These are phyloP conservation scores for Megaustenia siamemsis DNA, from an alignment of 2,888 invertebrate genomes.

Conservation along the genomic window DNA sequence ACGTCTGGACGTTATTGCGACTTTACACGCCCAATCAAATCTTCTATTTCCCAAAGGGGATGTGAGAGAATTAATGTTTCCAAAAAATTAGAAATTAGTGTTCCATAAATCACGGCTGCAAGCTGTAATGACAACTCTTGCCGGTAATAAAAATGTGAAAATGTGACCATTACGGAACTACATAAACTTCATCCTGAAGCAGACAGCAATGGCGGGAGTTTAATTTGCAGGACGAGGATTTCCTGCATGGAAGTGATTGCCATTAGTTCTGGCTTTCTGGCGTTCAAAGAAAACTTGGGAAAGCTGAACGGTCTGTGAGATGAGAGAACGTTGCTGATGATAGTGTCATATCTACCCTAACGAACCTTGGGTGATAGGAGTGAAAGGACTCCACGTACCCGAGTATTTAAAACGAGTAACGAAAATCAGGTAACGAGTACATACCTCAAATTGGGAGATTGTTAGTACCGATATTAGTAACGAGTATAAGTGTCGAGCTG, in stretches of 20 bases:
- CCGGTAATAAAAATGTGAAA: conserved; percentile 14
- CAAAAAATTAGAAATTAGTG: neutral
- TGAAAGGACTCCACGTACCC: too few relatives aligned
- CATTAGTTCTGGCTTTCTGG: neutral
- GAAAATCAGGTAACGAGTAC: too few relatives aligned
- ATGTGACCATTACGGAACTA: conserved; percentile 13
- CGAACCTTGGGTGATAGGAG: too few relatives aligned
- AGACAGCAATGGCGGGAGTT: neutral
- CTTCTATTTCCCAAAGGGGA: neutral
- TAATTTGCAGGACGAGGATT: neutral
- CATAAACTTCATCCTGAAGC: neutral
- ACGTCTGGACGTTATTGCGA: too few relatives aligned
- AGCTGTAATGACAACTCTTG: neutral
- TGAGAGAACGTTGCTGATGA: too few relatives aligned
- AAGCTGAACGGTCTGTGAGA: too few relatives aligned
- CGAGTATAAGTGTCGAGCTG: too few relatives aligned
- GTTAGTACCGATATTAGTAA: too few relatives aligned
- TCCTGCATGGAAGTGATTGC: neutral
- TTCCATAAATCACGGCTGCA: neutral
- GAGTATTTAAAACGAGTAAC: too few relatives aligned
- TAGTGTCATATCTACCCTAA: too few relatives aligned
- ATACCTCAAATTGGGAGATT: too few relatives aligned
- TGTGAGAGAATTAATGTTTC: neutral
- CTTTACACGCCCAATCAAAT: neutral
- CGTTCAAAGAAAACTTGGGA: neutral